Evolutionary conservation across 2,113 vertebrate genomes (phyloP).

Genomic region (Seriola dumerili): DNA sequence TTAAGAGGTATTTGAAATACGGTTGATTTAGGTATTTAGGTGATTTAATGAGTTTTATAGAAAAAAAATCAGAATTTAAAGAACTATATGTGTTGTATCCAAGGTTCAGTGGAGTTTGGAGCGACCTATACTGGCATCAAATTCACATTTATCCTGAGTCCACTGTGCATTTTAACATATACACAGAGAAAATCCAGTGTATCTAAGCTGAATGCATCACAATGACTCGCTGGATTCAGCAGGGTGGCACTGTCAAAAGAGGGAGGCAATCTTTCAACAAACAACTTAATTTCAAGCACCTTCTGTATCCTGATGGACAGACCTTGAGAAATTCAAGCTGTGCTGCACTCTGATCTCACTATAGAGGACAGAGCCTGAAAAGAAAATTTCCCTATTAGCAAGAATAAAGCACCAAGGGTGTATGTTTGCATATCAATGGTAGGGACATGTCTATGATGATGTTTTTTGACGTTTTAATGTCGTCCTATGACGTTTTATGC

Average conservation of each 20-base stretch:
- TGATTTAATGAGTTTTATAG: no score
- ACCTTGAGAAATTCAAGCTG: slow-evolving; percentile 19
- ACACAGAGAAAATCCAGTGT: neutral
- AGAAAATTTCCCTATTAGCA: neutral
- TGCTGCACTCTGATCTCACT: neutral
- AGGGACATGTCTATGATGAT: no score
- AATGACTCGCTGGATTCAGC: neutral
- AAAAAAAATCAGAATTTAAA: no score
- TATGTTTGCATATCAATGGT: no score
- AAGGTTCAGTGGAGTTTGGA: no score
- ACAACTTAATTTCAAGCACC: slow-evolving; percentile 3
- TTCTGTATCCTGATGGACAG: neutral
- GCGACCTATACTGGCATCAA: neutral
- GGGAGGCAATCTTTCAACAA: neutral
- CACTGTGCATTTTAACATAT: neutral
- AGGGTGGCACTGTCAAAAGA: neutral
- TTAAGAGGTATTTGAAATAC: neutral
- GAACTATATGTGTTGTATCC: no score
- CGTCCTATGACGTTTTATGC: no score
- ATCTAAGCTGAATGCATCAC: neutral
- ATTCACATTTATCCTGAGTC: neutral
- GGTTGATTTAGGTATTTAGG: neutral
- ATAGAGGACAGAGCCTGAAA: neutral
- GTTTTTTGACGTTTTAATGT: no score
- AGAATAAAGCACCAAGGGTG: neutral